These are phyloP conservation scores for Merluccius polli DNA, from an alignment of 2,797 vertebrate species.

Conservation along the genomic window DNA sequence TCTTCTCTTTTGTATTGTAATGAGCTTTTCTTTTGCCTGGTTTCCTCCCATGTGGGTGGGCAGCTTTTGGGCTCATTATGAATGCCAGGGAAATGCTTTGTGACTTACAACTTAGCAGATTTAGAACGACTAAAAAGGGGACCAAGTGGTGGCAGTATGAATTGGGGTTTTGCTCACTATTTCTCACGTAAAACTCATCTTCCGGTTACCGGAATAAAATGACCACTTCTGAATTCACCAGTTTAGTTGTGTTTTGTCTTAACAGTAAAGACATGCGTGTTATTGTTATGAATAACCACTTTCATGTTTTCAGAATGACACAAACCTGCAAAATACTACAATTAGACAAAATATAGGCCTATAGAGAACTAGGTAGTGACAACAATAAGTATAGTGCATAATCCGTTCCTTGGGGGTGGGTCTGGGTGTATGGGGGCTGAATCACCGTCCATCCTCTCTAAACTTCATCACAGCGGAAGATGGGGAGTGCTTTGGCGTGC, in stretches of 20 bases:
- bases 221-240: neutral
- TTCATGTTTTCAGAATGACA: neutral
- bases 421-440: neutral
- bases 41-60: conserved; percentile 29
- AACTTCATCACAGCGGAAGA: conserved; percentile 59
- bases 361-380: neutral
- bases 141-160: neutral
- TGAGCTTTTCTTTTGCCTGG: conserved; percentile 27
- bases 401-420: conserved; percentile 24
- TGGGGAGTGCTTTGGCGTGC: conserved; percentile 65
- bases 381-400: neutral
- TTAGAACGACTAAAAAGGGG: conserved; percentile 29
- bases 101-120: conserved; percentile 33
- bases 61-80: conserved; percentile 51
- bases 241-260: neutral
- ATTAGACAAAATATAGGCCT: neutral
- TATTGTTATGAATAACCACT: neutral
- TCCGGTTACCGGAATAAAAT: neutral
- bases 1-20: conserved; percentile 39
- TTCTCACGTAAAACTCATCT: too few species aligned
- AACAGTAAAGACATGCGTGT: neutral
- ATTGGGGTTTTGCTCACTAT: too few species aligned
- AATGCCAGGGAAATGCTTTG: conserved; percentile 16
- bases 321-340: neutral
- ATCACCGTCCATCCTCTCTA: neutral